A percentile compares a stretch with the other conserved stretches of the same genome.
These are phyloP conservation scores for Lapara coniferarum DNA, from an alignment of 2,888 invertebrate species.

Conservation along the genomic window DNA sequence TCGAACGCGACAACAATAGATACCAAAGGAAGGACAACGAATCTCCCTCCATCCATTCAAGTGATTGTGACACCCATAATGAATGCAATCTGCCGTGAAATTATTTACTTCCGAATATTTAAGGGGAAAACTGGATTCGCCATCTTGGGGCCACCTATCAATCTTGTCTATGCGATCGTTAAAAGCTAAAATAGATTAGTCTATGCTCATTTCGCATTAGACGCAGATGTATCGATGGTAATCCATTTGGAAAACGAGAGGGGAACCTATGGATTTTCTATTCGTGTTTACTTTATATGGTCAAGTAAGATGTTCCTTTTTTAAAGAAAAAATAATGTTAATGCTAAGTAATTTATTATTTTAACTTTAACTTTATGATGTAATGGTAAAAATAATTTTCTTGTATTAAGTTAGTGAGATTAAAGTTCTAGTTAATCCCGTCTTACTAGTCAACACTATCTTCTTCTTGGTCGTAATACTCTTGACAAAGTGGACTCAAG, in stretches of 20 bases:
- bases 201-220: slow-evolving; percentile 17
- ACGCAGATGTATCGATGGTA: slow-evolving; percentile 13
- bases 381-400: no score
- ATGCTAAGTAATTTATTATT: no score
- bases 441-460: no score
- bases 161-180: background rate
- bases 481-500: no score
- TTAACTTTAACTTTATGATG: no score
- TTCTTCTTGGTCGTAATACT: no score
- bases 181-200: slow-evolving; percentile 20
- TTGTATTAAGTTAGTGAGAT: no score
- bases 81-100: slow-evolving; percentile 35
- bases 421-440: no score
- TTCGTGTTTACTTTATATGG: background rate
- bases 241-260: slow-evolving; percentile 1
- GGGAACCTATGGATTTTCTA: background rate
- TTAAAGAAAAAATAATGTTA: no score
- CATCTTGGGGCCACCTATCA: slow-evolving; percentile 1
- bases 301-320: no score
- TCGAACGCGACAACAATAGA: slow-evolving; percentile 1
- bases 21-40: background rate
- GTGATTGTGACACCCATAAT: slow-evolving; percentile 36
- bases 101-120: slow-evolving; percentile 30
- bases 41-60: slow-evolving; percentile 22
- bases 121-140: background rate